Evolutionary conservation across 2,113 vertebrate species (phyloP).

Genomic region (Nanger granti): DNA sequence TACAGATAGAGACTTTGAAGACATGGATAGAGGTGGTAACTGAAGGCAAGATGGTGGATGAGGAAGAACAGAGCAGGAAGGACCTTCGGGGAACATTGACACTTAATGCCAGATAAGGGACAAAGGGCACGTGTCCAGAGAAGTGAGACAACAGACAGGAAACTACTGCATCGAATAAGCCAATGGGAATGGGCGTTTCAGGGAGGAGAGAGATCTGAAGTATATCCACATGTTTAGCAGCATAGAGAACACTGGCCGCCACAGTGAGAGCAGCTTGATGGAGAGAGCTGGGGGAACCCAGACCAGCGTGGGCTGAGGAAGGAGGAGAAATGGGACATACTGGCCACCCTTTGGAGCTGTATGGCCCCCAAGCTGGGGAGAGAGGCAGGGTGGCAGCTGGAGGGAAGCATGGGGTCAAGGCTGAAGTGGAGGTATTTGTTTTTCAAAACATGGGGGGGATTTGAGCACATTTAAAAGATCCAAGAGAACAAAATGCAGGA

Average conservation of each 20-base stretch:
- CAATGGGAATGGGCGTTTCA: fast-evolving
- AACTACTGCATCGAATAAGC: fast-evolving
- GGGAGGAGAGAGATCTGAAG: background rate
- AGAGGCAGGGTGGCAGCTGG: background rate
- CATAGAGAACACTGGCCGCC: fast-evolving
- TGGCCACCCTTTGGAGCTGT: too few species aligned
- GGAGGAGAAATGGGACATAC: fast-evolving
- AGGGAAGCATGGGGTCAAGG: background rate
- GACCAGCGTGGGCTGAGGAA: fast-evolving
- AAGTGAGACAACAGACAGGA: background rate
- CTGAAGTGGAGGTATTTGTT: background rate
- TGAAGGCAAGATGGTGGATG: background rate
- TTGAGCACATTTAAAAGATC: background rate
- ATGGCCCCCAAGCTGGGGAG: fast-evolving
- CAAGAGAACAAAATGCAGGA: background rate
- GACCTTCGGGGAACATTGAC: too few species aligned
- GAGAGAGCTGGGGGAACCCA: background rate
- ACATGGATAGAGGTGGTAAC: fast-evolving
- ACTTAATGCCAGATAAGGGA: too few species aligned
- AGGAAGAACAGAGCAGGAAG: background rate
- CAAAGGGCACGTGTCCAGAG: background rate
- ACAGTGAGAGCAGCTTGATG: background rate
- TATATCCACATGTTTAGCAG: fast-evolving
- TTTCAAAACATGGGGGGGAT: background rate
- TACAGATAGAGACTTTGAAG: too few species aligned